Percentiles rank a stretch among this genome's conserved stretches.
phyloP scores from a whole-genome alignment of 2,888 invertebrate species.

The Atrina japonica region DNA sequence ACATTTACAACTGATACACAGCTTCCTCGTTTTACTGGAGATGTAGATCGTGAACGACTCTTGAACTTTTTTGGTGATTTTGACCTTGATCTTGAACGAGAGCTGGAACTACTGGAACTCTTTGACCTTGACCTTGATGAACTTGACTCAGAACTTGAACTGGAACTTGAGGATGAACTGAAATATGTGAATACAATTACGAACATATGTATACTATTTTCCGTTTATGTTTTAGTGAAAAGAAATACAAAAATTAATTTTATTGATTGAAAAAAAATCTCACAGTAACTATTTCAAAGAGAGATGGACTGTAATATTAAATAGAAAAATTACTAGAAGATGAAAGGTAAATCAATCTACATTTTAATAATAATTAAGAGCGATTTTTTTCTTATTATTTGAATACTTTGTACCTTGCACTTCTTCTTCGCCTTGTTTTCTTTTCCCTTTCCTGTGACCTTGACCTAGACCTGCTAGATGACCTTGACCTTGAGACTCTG shows the following conservation, averaged over 20 bases:
- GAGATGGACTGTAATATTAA: too few relatives aligned
- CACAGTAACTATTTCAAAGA: too few relatives aligned
- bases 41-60: conserved; percentile 22
- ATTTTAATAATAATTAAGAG: too few relatives aligned
- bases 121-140: conserved; percentile 58
- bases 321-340: too few relatives aligned
- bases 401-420: neutral
- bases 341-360: too few relatives aligned
- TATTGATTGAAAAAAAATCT: too few relatives aligned
- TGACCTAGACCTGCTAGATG: conserved; percentile 41
- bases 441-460: conserved; percentile 42
- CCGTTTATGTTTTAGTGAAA: too few relatives aligned
- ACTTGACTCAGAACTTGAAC: conserved; percentile 50
- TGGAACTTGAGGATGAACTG: conserved; percentile 51
- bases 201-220: neutral
- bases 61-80: conserved; percentile 40
- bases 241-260: too few relatives aligned
- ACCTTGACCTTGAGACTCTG: conserved; percentile 22
- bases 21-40: conserved; percentile 16
- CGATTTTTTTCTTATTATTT: too few relatives aligned
- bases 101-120: conserved; percentile 4
- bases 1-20: conserved; percentile 16
- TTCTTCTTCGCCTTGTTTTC: neutral
- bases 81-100: conserved; percentile 53
- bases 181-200: conserved; percentile 25